A percentile compares a stretch with the other conserved stretches of the same genome.
Evolutionary conservation across 2,888 invertebrate genomes (phyloP).

Genomic region (Crematogaster levior): DNA sequence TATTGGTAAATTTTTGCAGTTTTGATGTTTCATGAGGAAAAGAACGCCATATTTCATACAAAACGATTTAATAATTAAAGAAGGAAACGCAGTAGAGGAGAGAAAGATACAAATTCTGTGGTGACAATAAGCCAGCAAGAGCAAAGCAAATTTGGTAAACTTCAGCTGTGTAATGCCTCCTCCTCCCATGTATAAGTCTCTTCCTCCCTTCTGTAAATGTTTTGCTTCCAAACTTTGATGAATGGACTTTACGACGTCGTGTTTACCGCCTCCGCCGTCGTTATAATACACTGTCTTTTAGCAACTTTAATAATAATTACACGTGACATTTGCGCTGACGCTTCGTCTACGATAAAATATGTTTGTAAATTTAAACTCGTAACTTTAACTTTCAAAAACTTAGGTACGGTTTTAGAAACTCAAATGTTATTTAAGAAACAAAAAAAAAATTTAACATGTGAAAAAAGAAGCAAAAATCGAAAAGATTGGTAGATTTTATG

Average conservation of each 20-base stretch:
- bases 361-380: neutral
- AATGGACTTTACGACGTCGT: constrained; percentile 33
- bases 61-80: neutral
- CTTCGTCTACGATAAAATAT: neutral
- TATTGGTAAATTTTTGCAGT: neutral
- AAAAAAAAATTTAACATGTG: neutral
- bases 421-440: neutral
- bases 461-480: neutral
- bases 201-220: neutral
- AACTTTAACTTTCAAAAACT: neutral
- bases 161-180: constrained; percentile 11
- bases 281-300: constrained; percentile 14
- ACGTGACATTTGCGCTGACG: neutral
- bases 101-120: constrained; percentile 26
- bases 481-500: neutral
- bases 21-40: neutral
- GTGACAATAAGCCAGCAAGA: constrained; percentile 38
- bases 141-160: constrained; percentile 37
- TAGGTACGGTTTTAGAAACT: neutral
- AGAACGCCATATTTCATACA: neutral
- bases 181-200: constrained; percentile 8
- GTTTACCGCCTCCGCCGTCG: neutral
- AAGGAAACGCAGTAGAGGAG: neutral
- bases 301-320: constrained; percentile 25
- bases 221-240: constrained; percentile 44